A percentile compares a stretch with the other conserved stretches of the same genome.
These are phyloP conservation scores for Candidula unifasciata DNA, from an alignment of 2,888 invertebrate species.

Conservation along the genomic window DNA sequence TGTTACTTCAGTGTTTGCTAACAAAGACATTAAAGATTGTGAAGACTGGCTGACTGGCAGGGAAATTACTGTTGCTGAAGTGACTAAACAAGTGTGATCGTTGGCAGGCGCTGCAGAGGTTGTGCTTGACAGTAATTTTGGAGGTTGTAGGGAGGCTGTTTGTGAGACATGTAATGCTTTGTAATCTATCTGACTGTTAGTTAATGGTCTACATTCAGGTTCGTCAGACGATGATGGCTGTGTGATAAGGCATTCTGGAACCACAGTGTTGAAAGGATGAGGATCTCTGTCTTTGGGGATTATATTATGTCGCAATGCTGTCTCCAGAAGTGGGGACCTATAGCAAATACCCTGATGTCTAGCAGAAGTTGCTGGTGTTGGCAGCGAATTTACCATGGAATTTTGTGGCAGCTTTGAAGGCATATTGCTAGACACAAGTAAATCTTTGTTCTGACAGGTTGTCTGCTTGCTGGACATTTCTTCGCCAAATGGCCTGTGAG, in stretches of 20 bases:
- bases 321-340: not conserved
- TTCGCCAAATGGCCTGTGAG: too few species aligned
- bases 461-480: too few species aligned
- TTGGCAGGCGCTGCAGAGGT: not conserved
- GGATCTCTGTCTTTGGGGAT: not conserved
- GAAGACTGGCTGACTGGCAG: too few species aligned
- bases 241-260: not conserved
- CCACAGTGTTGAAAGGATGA: not conserved
- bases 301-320: not conserved
- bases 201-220: too few species aligned
- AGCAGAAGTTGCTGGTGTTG: not conserved
- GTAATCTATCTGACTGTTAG: too few species aligned
- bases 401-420: too few species aligned
- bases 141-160: not conserved
- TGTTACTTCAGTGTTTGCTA: not conserved
- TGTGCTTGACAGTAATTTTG: not conserved
- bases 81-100: too few species aligned
- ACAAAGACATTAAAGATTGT: not conserved
- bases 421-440: not conserved
- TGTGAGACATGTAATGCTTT: too few species aligned
- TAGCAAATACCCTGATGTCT: too few species aligned
- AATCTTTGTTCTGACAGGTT: not conserved
- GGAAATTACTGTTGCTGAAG: not conserved
- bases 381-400: not conserved
- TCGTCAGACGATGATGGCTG: too few species aligned